Conservation (phyloP, 2,888 invertebrate species). For the Pherbina coryleti region DNA sequence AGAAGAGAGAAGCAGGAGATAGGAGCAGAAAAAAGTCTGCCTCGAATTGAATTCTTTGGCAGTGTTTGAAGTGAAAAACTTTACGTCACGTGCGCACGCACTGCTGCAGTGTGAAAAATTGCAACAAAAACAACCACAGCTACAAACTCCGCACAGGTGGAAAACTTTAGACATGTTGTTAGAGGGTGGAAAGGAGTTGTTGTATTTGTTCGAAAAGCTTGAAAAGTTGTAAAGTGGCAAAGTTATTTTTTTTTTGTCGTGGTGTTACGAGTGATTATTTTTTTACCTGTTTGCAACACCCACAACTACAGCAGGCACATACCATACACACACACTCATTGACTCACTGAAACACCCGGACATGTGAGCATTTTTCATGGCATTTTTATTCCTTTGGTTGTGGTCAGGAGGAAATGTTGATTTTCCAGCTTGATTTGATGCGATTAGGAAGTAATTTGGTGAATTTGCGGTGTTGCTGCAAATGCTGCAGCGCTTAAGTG, state of each 20-base stretch:
- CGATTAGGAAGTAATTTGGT: constrained; percentile 64
- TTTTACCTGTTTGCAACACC: constrained; percentile 28
- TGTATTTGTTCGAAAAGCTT: background rate
- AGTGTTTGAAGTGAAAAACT: constrained; percentile 19
- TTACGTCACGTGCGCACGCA: constrained; percentile 41
- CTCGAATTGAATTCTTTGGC: constrained; percentile 21
- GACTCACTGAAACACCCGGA: background rate
- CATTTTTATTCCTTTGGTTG: background rate
- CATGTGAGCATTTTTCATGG: background rate
- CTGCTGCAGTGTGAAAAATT: constrained; percentile 45
- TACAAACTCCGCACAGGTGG: constrained; percentile 24
- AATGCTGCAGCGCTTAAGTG: background rate
- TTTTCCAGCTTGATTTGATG: constrained; percentile 45
- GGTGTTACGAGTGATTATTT: background rate
- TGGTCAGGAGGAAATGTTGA: constrained; percentile 26
- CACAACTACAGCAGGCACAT: constrained; percentile 35
- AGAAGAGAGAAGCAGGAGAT: background rate
- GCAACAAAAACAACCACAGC: background rate
- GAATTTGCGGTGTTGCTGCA: background rate
- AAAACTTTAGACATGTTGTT: background rate
- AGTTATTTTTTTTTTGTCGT: background rate
- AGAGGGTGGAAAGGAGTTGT: background rate
- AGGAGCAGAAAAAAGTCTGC: constrained; percentile 4
- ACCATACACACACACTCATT: background rate
- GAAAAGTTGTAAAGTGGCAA: background rate